Evolutionary conservation across 2,888 invertebrate species (phyloP), one percentile per base, ranked within the genome.

Genomic region (Protodeltote pygarga): DNA sequence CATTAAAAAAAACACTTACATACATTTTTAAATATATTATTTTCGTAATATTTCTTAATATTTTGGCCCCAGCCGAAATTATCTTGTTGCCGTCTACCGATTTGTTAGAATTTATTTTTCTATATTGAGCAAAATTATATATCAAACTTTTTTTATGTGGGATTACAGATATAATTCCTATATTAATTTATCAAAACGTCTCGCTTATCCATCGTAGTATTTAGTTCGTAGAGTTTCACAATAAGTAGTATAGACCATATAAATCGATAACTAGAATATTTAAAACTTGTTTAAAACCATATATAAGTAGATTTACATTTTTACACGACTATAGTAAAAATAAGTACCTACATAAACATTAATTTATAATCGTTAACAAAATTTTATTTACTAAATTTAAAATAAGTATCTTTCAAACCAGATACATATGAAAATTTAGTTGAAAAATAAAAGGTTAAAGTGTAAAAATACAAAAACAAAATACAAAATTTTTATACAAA

Each of bases 301-400:
- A 52, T 61, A 61, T 69, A 71, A 70, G 73, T 80, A 77, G 78
- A 82, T 83, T 79, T 83, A 84, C 82, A 84, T 84, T 83, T 83
- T 81, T 85, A 86, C 83, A 85, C 69, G 55, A 59, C 65, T 73
- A 60, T 49, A 77, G 74, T 78, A 79, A 74, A 76, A 76, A 75
- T 77, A 71, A 73, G 75, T 75, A 78, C 70, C 71, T 75, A 75
- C 66, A 64, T 64, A 65, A 65, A 54, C 34, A 45, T 52, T 52
- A 51, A 40, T 51, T 49, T 49, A 29, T 42, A 39, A 57, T 58
- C 64, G 71, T 55, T 48, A 58, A 50, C 52, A 14, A 38, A 58
- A 62, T 54, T 62, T 57, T 65, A 65, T 38, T 28, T 45, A 44
- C 77, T 72, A 78, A 79, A 81, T 80, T 78, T 81, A 73, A 73